Evolutionary conservation across 2,113 vertebrate genomes (phyloP), one percentile per base, ranked within the genome.

Genomic region (Tupaia chinensis): DNA sequence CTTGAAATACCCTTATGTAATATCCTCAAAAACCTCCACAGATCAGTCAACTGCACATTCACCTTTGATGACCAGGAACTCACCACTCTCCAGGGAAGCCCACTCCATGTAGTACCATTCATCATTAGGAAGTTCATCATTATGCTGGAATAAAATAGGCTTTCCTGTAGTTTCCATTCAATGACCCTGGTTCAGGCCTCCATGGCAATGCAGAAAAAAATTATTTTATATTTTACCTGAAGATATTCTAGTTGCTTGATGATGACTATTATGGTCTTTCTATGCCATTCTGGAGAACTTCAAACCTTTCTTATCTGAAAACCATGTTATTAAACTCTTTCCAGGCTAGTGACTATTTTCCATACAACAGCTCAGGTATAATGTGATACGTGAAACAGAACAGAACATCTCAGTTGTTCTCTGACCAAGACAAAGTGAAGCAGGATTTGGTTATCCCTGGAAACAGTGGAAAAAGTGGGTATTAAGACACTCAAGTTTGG

Each of bases 1-100:
- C 95, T 96, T 97, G 69, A 0, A 44, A 97, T 96, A 44, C 44
- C 96, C 87, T 97, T 94, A 91, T 74, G 96, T 76, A 91, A 66
- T 92, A 85, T 79, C 34, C 82, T 44, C 6, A 65, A 44, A 60
- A 66, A n/a, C 9, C 23, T 56, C 66, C 60, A 34, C 2, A 54
- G n/a, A 25, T 34, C 81, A 61, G 32, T 60, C 65, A 87, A 14
- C 23, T 54, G 20, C 54, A 23, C 7, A 27, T 19, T 56, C 25
- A 7, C 11, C 25, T 76, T 53, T 76, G 70, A 27, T 61, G 61
- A 27, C 63, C 19, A 22, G 60, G 80, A 53, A 25, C 78, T 73
- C 68, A 13, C 12, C 15, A 11, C 27, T 83, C 65, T 80, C 56
- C 27, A 10, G 19, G 84, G 76, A 73, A 29, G 22, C 56, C 9